These are phyloP conservation scores for Geotria australis DNA, from an alignment of 2,797 vertebrate species.

Conservation along the genomic window DNA sequence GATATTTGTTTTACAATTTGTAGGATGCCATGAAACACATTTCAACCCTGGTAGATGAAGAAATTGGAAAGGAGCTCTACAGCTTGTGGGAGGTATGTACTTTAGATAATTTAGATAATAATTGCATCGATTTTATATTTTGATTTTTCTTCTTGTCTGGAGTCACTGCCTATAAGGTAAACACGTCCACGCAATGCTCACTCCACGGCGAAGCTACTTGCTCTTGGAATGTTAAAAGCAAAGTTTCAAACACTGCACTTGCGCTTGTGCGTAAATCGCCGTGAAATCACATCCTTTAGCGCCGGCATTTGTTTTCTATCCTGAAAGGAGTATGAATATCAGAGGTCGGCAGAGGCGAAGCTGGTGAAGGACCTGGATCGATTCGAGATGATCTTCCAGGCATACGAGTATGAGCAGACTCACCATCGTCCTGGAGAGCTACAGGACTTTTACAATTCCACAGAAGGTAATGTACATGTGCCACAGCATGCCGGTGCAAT, in stretches of 20 bases:
- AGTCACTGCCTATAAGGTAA: too few species aligned
- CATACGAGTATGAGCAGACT: slow-evolving; percentile 61
- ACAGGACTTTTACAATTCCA: slow-evolving; percentile 77
- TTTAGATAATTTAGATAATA: neutral
- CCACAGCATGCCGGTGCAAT: too few species aligned
- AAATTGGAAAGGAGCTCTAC: slow-evolving; percentile 41
- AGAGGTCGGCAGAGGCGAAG: slow-evolving; percentile 39
- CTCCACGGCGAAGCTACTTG: too few species aligned
- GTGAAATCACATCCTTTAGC: too few species aligned
- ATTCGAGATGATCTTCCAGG: slow-evolving; percentile 87
- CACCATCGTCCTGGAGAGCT: slow-evolving; percentile 46
- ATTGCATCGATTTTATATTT: too few species aligned
- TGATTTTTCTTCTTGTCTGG: too few species aligned
- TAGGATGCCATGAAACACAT: slow-evolving; percentile 63
- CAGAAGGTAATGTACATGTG: slow-evolving; percentile 17
- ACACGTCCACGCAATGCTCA: too few species aligned
- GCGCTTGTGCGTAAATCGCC: too few species aligned
- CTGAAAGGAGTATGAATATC: slow-evolving; percentile 56
- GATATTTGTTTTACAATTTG: slow-evolving; percentile 2
- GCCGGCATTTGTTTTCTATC: neutral
- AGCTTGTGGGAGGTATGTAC: slow-evolving; percentile 59
- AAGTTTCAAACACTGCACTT: too few species aligned
- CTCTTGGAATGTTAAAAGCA: too few species aligned
- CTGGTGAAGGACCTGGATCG: slow-evolving; percentile 80
- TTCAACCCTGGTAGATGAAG: slow-evolving; percentile 30